Percentiles rank a stretch among this genome's conserved stretches.
phyloP scores from a whole-genome alignment of 64 coral and sea anemone species.

The Montipora capricornis region DNA sequence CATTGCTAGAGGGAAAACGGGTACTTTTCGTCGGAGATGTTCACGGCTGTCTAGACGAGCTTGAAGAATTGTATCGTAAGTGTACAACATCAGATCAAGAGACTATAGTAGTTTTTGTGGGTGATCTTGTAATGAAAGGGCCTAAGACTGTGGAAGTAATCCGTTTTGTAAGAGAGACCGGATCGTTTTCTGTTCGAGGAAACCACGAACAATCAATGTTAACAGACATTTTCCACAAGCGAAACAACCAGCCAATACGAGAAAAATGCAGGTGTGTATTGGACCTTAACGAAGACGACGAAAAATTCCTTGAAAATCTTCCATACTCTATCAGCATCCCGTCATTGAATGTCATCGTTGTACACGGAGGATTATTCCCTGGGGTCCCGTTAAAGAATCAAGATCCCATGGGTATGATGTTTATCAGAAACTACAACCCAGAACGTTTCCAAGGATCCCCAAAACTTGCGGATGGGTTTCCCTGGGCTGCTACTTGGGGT shows the following conservation, averaged over 20 bases:
- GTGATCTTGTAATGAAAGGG: conserved; percentile 82
- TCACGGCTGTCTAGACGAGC: conserved; percentile 80
- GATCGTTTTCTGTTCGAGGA: conserved; percentile 76
- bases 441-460: conserved; percentile 59
- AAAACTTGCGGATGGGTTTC: conserved; percentile 49
- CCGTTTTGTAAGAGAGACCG: conserved; percentile 65
- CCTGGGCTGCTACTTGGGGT: conserved; percentile 76
- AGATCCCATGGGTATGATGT: conserved; percentile 73
- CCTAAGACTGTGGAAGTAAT: conserved; percentile 70
- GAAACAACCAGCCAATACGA: conserved; percentile 68
- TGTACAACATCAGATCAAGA: conserved; percentile 59
- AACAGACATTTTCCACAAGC: conserved; percentile 67
- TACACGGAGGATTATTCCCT: conserved; percentile 83
- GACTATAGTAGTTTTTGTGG: conserved; percentile 62
- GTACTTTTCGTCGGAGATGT: conserved; percentile 80
- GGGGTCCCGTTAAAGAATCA: conserved; percentile 72
- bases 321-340: conserved; percentile 80
- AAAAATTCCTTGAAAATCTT: conserved; percentile 73
- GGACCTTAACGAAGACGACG: conserved; percentile 63
- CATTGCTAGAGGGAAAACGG: conserved; percentile 4
- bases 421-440: conserved; percentile 80
- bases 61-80: conserved; percentile 53
- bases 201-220: conserved; percentile 81
- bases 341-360: conserved; percentile 66
- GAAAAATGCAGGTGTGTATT: conserved; percentile 63